Evolutionary conservation across 2,113 vertebrate genomes (phyloP), one percentile per base, ranked within the genome.

Genomic region (Jaculus jaculus): DNA sequence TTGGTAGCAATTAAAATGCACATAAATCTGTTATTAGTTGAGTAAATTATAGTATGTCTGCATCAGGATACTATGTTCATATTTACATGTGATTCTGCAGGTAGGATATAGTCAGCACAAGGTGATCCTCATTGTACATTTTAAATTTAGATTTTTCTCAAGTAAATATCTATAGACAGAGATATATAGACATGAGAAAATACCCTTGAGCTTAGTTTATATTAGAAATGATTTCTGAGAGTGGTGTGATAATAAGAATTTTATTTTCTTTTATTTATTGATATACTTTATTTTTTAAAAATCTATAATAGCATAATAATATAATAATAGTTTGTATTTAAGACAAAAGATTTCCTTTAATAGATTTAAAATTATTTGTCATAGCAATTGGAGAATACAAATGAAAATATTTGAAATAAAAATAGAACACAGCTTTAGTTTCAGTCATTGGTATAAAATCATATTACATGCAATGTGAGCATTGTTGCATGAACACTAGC

Each of bases 21-120:
- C 34, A 95, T 77, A 94, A 88, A 95, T 92, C 77, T 94, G 68
- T 87, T 68, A 95, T 94, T 95, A 88, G 74, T 92, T 94, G 47
- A 94, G 86, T 68, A 79, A 85, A 92, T 93, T 81, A 81, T 74
- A 92, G 68, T 13, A 11, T 94, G 73, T 91, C 68, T 30, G 47
- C 72, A 91, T 89, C 79, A 96, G 83, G 30, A 0, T 10, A 78
- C 21, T 71, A 37, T 86, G 34, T 74, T 83, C 32, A 9, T 73
- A 73, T 89, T 91, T 91, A 87, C 91, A 96, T 93, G 77, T 69
- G 47, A 90, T 63, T 16, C 32, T 42, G 4, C 30, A 47, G 24
- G 83, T 91, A 68, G 81, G 89, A 37, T 82, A n/a, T 84, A 87
- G 78, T 87, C 32, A 2, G 13, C 66, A 34, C 51, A 13, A 79